A percentile compares a stretch with the other conserved stretches of the same genome.
Conservation (phyloP, 1,140 invertebrate species). For the Drosophila willistoni region DNA sequence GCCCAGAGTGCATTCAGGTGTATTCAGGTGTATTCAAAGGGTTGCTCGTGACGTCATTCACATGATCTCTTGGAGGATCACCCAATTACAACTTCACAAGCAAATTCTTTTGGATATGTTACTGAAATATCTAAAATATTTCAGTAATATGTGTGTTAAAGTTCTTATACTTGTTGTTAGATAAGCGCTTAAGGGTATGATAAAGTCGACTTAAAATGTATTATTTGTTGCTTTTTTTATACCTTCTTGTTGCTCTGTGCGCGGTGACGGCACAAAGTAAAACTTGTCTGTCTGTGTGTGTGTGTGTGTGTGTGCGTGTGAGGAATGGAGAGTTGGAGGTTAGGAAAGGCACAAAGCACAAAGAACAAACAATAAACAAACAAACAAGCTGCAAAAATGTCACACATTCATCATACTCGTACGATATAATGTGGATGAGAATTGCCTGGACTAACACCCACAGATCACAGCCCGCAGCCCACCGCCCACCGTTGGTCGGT, state of each 20-base stretch:
- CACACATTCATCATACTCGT: conserved; percentile 77
- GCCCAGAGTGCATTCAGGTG: no score
- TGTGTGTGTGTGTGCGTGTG: conserved; percentile 5
- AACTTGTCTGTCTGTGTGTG: conserved; percentile 5
- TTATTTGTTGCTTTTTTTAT: not conserved
- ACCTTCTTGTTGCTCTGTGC: not conserved
- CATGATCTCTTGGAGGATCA: no score
- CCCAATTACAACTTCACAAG: no score
- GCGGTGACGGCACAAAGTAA: conserved; percentile 20
- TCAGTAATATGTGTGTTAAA: no score
- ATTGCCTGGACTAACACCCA: not conserved
- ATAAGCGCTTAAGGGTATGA: no score
- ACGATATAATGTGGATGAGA: conserved; percentile 44
- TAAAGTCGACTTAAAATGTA: not conserved
- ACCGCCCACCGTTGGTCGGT: no score
- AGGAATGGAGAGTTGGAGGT: conserved; percentile 30
- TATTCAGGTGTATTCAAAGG: no score
- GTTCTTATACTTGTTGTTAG: no score
- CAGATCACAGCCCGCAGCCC: not conserved
- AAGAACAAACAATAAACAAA: conserved; percentile 68
- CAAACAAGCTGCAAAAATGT: conserved; percentile 75
- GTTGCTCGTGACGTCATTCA: no score
- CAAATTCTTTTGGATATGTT: no score
- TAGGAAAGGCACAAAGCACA: conserved; percentile 24
- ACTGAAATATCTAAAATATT: no score